Percentiles rank a stretch among this genome's conserved stretches.
Conservation (phyloP, 2,888 invertebrate genomes). For the Athalia cordata region DNA sequence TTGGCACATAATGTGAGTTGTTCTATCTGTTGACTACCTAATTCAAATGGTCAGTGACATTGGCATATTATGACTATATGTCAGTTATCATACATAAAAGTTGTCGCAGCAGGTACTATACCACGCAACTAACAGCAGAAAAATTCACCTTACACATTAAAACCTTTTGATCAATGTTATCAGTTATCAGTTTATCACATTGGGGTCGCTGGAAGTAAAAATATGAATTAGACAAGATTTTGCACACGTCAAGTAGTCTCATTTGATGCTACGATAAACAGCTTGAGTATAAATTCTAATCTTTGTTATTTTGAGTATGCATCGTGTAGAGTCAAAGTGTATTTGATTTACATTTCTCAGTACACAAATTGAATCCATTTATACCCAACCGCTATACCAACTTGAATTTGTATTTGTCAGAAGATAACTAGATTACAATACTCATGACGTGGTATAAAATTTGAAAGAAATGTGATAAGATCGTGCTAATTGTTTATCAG, state of each 20-base stretch:
- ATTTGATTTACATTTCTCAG: neutral
- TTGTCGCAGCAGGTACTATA: neutral
- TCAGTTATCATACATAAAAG: slow-evolving; percentile 11
- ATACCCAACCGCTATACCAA: neutral
- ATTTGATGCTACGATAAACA: slow-evolving; percentile 9
- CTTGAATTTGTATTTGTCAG: neutral
- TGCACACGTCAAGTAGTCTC: slow-evolving; percentile 36
- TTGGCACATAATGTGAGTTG: slow-evolving; percentile 50
- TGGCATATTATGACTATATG: slow-evolving; percentile 5
- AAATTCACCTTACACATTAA: slow-evolving; percentile 20
- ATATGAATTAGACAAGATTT: slow-evolving; percentile 33
- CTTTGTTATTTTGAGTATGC: slow-evolving; percentile 15
- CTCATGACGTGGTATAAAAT: neutral
- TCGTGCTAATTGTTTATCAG: neutral
- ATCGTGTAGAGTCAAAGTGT: neutral
- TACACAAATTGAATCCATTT: neutral
- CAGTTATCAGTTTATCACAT: slow-evolving; percentile 35
- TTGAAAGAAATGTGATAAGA: neutral
- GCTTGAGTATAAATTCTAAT: neutral
- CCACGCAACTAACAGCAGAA: slow-evolving; percentile 10
- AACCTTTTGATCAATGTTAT: slow-evolving; percentile 28
- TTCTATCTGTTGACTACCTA: slow-evolving; percentile 26
- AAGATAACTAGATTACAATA: neutral
- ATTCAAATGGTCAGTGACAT: slow-evolving; percentile 30
- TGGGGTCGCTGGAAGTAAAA: slow-evolving; percentile 35